Evolutionary conservation across 2,797 vertebrate genomes (phyloP), one percentile per base, ranked within the genome.

Genomic region (Mycteria americana): DNA sequence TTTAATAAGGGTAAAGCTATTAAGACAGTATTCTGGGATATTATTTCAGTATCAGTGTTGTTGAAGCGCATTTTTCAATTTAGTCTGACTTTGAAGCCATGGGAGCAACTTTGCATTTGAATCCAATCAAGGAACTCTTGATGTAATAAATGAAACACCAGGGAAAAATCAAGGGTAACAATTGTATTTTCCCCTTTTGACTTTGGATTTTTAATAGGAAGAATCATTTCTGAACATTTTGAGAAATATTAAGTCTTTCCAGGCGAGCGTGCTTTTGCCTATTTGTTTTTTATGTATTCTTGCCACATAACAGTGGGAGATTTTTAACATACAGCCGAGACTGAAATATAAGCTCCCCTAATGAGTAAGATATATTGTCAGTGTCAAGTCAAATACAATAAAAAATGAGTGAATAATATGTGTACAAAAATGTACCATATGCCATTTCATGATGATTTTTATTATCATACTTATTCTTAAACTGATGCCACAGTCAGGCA

Each of bases 331-430:
- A 94, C 95, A 97, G 89, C 89, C 91, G 86, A 87, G 88, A 89
- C 91, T 95, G 93, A 96, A 96, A 97, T 96, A 96, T 86, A 96
- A 97, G 91, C 89, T 94, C 88, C 94, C 95, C 95, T 93, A 96
- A 97, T 96, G 96, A 97, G 92, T 86, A 82, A 94, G 93, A 97
- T 91, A 63, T 89, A 92, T 94, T 97, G 96, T 95, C 95, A 92
- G 43, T 95, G 90, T 97, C 95, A 97, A 96, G 94, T 95, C 96
- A 95, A 94, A 96, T 81, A 94, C 96, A 95, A 96, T 96, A 94
- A 96, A 92, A 97, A 96, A 92, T 89, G 96, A 96, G 59, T 89
- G 91, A 96, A 87, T 93, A 92, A 89, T 95, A 92, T 89, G 91
- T 92, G 50, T 93, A 79, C 60, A 70, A 89, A 97, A 95, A 91